Evolutionary conservation across 2,113 vertebrate species (phyloP).

Genomic region (Bolborhynchus lineola): DNA sequence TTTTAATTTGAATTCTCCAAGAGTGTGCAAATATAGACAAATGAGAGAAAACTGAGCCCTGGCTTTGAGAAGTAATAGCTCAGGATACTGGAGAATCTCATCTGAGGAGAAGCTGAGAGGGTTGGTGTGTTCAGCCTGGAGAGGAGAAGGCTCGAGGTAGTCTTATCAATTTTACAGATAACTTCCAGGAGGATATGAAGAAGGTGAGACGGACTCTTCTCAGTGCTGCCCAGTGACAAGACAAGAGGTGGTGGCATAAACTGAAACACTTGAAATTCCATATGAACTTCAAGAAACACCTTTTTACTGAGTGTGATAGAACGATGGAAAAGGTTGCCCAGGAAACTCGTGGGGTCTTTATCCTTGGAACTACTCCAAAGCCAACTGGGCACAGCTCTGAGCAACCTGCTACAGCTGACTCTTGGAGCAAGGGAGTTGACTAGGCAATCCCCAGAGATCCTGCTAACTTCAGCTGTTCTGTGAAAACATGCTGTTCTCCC

Average conservation of each 20-base stretch:
- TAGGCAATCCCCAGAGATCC: not conserved
- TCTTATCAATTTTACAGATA: not conserved
- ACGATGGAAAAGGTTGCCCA: not conserved
- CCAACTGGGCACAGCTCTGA: not conserved
- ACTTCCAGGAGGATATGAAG: not conserved
- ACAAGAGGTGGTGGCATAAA: not conserved
- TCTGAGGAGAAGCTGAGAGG: not conserved
- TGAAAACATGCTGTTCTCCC: not conserved
- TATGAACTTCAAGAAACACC: not conserved
- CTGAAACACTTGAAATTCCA: not conserved
- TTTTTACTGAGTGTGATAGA: not conserved
- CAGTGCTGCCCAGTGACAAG: not conserved
- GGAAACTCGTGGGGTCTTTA: not conserved
- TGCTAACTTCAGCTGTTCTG: not conserved
- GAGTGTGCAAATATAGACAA: not conserved
- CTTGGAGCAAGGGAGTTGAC: not conserved
- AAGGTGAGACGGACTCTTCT: not conserved
- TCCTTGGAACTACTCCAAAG: not conserved
- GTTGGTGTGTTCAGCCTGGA: not conserved
- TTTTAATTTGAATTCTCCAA: not conserved
- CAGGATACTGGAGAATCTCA: not conserved
- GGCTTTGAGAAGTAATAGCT: not conserved
- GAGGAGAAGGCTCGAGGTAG: not conserved
- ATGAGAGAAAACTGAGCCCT: not conserved
- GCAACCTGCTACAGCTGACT: not conserved